Percentiles rank a stretch among this genome's conserved stretches.
These are phyloP conservation scores for Agrenia bidenticulata DNA, from an alignment of 2,888 invertebrate species.

Conservation along the genomic window DNA sequence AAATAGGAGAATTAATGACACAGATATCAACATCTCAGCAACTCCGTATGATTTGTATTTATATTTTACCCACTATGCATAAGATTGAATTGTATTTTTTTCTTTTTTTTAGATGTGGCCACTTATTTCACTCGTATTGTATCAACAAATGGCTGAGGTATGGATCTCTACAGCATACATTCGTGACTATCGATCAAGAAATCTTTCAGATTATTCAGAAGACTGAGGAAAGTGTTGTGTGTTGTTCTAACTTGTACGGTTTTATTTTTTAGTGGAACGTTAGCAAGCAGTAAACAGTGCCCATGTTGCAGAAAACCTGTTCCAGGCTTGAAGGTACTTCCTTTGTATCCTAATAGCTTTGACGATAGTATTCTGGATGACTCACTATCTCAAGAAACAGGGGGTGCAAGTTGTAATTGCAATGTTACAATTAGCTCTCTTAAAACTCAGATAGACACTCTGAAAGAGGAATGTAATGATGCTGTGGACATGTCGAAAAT, in stretches of 20 bases:
- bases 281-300: conserved; percentile 33
- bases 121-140: conserved; percentile 44
- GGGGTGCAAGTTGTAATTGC: not conserved
- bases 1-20: not conserved
- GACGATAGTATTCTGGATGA: conserved; percentile 40
- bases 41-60: conserved; percentile 27
- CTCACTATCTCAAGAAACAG: conserved; percentile 12
- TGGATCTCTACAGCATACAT: too few relatives aligned
- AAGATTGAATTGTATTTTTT: not conserved
- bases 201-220: too few relatives aligned
- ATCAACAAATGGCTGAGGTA: conserved; percentile 46
- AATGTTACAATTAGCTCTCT: conserved; percentile 1
- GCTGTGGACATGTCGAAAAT: not conserved
- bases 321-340: conserved; percentile 21
- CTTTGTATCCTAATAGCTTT: conserved; percentile 30
- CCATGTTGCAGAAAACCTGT: conserved; percentile 44
- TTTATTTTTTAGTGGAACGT: conserved; percentile 30
- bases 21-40: conserved; percentile 33
- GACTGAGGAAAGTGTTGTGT: too few relatives aligned
- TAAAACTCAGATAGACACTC: not conserved
- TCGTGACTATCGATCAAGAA: too few relatives aligned
- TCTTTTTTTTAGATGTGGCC: conserved; percentile 31
- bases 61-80: not conserved
- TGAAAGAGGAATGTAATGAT: not conserved
- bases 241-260: too few relatives aligned